Conservation (phyloP, 1,140 invertebrate species). For the Calliopsis andreniformis region DNA sequence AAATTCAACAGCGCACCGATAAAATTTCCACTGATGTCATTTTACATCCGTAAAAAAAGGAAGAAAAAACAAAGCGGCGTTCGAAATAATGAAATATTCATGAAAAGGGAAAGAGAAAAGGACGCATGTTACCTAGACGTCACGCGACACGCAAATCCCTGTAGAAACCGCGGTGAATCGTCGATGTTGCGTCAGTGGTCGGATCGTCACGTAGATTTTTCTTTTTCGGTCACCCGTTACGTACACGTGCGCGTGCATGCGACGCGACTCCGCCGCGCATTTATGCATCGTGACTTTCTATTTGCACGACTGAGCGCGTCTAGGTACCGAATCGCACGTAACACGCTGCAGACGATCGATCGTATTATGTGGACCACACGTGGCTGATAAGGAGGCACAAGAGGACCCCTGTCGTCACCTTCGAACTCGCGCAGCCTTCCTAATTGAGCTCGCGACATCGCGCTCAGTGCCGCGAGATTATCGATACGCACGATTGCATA, state of each 20-base stretch:
- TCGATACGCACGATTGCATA: too few relatives aligned
- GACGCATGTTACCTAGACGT: neutral
- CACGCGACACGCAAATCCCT: neutral
- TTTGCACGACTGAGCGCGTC: slow-evolving; percentile 14
- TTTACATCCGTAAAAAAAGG: too few relatives aligned
- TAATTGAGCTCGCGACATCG: neutral
- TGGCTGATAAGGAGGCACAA: slow-evolving; percentile 33
- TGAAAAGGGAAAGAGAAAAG: neutral
- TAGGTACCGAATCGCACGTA: slow-evolving; percentile 20
- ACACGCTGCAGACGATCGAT: slow-evolving; percentile 27
- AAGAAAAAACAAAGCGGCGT: too few relatives aligned
- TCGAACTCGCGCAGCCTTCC: neutral
- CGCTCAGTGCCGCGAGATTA: too few relatives aligned
- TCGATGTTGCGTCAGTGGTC: slow-evolving; percentile 22
- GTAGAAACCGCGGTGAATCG: slow-evolving; percentile 1
- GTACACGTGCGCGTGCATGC: slow-evolving; percentile 55
- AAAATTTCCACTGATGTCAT: too few relatives aligned
- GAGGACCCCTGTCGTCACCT: neutral
- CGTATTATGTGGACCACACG: slow-evolving; percentile 26
- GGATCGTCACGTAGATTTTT: slow-evolving; percentile 46
- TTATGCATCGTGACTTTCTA: slow-evolving; percentile 52
- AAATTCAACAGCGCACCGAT: too few relatives aligned
- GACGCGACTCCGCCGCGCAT: slow-evolving; percentile 23
- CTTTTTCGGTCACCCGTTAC: slow-evolving; percentile 38
- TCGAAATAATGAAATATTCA: too few relatives aligned